Base-by-base conservation (phyloP, 2,113 vertebrate species). In the Vulpes lagopus region DNA sequence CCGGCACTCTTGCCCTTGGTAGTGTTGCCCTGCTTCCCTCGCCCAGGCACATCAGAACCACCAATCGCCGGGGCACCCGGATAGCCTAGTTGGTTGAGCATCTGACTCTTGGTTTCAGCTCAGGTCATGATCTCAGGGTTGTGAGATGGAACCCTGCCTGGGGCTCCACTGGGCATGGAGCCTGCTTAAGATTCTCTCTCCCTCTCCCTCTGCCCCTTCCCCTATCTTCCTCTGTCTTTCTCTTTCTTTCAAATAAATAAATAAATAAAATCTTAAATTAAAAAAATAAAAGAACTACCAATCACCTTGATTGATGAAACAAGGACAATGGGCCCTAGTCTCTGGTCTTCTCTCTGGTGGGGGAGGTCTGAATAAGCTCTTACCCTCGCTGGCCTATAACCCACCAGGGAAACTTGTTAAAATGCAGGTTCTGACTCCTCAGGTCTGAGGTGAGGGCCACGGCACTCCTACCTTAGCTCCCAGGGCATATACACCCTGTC, bases 401-500 rank as follows among this genome's bases (percentile, higher is more conserved):
- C 51, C 59, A 0, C 59, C 12, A 25, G 57, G 14, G 32, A 27
- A 55, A 67, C 69, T 81, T 57, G 32, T 7, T 23, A 25, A 32
- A 11, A 23, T 0, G 19, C 2, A 49, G 35, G 27, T 14, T 69
- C 19, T 3, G 60, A 27, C 14, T 2, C 4, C 6, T 12, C 43
- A 64, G n/a, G 1, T 55, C 49, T 64, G 69, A 57, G 19, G 16
- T 0, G 43, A 35, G 69, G 9, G 9, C 3, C 0, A 0, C 19
- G 38, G 14, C 0, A 17, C 65, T 30, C 11, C 0, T 23, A 25
- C 38, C 53, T 49, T 20, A 22, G 74, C 19, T 32, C 57, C 79
- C 12, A 0, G 73, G 0, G 2, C n/a, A 10, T 19, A 11, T 11
- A 3, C 49, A 14, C 3, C 1, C 55, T 6, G 4, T 30, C 0